Conservation (phyloP, 30 jellyfish, hydroid and myxozoan species). For the Clytia hemisphaerica region DNA sequence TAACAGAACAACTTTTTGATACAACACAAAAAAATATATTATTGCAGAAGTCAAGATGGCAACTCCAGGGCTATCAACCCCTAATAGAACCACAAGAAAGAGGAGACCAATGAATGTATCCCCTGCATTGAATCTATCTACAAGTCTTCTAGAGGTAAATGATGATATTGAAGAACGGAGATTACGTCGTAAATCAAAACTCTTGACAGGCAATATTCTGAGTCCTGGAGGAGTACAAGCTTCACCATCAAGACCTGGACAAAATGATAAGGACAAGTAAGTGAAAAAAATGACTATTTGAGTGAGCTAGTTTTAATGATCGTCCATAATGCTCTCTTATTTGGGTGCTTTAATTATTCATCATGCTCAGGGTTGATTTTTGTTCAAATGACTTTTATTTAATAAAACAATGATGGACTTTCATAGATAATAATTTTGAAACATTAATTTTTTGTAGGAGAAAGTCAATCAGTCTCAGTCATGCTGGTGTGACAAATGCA, state of each 20-base stretch:
- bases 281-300: not conserved
- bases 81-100: conserved; percentile 27
- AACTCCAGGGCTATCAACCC: conserved; percentile 7
- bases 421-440: too few species aligned
- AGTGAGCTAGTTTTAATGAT: too few species aligned
- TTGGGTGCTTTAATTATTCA: not conserved
- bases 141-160: conserved; percentile 23
- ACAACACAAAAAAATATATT: too few species aligned
- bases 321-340: not conserved
- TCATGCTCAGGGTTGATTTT: not conserved
- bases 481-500: conserved; percentile 83
- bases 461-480: conserved; percentile 20
- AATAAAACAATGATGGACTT: not conserved
- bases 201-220: conserved; percentile 47
- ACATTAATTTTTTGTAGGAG: conserved; percentile 1
- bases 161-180: conserved; percentile 83
- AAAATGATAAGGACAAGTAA: conserved; percentile 20
- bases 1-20: too few species aligned
- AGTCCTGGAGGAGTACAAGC: conserved; percentile 83
- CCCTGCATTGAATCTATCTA: conserved; percentile 43
- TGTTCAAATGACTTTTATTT: not conserved
- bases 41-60: too few species aligned
- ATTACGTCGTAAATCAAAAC: conserved; percentile 65
- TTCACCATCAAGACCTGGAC: conserved; percentile 28
- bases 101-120: conserved; percentile 17